Evolutionary conservation across 2,113 vertebrate species (phyloP).

Genomic region (Muntiacus reevesi): DNA sequence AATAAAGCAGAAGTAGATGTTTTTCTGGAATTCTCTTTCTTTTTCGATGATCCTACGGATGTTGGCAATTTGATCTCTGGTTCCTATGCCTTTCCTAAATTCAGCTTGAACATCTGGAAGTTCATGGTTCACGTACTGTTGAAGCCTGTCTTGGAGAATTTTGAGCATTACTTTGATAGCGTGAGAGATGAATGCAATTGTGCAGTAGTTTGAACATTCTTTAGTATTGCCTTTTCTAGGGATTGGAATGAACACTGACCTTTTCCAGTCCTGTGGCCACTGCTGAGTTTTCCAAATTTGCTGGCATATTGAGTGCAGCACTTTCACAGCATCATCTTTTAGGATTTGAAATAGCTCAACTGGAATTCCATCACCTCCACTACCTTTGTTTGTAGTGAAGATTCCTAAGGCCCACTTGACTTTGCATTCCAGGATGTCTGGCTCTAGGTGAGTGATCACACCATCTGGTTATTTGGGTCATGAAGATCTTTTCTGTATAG

Average conservation of each 20-base stretch:
- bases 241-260: neutral
- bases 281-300: neutral
- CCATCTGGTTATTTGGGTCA: neutral
- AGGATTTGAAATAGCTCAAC: neutral
- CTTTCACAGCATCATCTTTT: neutral
- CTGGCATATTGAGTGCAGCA: neutral
- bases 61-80: neutral
- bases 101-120: neutral
- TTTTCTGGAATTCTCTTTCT: neutral
- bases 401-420: neutral
- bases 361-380: neutral
- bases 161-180: neutral
- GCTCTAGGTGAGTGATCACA: neutral
- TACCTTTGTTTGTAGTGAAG: neutral
- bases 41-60: fast-evolving
- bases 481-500: neutral
- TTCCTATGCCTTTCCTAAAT: neutral
- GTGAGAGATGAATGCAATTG: neutral
- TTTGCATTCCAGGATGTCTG: neutral
- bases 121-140: neutral
- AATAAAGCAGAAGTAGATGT: neutral
- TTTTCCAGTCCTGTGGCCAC: neutral
- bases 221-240: neutral
- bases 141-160: neutral
- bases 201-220: neutral